Percentiles rank a stretch among this genome's conserved stretches.
Evolutionary conservation across 2,888 invertebrate genomes (phyloP).

Genomic region (Epiblema foenella): DNA sequence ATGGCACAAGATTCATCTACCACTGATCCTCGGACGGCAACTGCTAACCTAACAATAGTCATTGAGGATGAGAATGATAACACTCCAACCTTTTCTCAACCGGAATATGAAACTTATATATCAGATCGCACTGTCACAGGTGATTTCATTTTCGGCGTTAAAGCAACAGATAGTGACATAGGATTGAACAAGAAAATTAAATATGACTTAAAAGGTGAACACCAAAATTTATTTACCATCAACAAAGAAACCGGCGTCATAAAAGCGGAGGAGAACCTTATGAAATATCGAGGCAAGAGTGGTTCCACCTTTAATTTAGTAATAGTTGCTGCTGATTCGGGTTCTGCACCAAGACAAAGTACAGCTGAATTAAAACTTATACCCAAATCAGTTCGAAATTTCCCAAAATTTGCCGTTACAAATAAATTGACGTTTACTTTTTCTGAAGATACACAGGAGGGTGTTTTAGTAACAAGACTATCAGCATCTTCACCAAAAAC

Average conservation of each 20-base stretch:
- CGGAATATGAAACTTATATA: constrained; percentile 91
- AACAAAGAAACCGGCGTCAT: constrained; percentile 94
- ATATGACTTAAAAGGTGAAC: constrained; percentile 91
- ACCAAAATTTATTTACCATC: constrained; percentile 91
- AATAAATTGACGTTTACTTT: constrained; percentile 90
- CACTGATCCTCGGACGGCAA: constrained; percentile 92
- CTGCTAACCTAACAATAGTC: constrained; percentile 92
- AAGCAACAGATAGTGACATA: constrained; percentile 93
- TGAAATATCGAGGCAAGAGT: constrained; percentile 78
- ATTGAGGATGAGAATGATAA: constrained; percentile 95
- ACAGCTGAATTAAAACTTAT: constrained; percentile 91
- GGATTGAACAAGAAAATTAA: constrained; percentile 92
- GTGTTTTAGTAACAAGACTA: constrained; percentile 90
- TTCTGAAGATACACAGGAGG: constrained; percentile 91
- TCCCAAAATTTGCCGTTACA: constrained; percentile 91
- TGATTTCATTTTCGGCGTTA: constrained; percentile 96
- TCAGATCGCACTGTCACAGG: constrained; percentile 92
- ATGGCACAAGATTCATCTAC: constrained; percentile 96
- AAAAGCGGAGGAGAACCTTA: constrained; percentile 89
- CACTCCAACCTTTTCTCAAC: constrained; percentile 90
- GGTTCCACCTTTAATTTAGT: constrained; percentile 88
- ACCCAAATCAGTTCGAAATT: constrained; percentile 90
- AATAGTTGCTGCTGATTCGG: constrained; percentile 93
- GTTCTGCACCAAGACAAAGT: constrained; percentile 87
- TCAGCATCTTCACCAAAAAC: constrained; percentile 92